Evolutionary conservation across 2,888 invertebrate species (phyloP), one percentile per base, ranked within the genome.

Genomic region (Gerosis bhagava): DNA sequence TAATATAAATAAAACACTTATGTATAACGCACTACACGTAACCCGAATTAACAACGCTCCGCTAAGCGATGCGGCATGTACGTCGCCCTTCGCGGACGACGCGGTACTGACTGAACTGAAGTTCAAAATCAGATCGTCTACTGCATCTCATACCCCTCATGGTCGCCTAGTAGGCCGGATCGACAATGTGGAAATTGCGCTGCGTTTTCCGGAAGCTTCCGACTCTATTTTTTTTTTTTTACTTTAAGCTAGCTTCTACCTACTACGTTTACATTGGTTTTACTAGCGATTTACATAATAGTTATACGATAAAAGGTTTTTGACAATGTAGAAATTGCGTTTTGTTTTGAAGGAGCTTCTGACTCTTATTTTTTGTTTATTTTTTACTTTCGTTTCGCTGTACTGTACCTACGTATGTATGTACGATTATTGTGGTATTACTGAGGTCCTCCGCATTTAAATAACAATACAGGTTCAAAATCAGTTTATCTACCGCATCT

Each of bases 41-140:
- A 50, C 46, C 55, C 55, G 52, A 52, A n/a, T n/a, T n/a, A n/a
- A n/a, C n/a, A 51, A 51, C 53, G 32, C 43, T 54, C 47, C 49
- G 51, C 39, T 19, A 34, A n/a, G n/a, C 47, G 43, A 44, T 34
- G 22, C 37, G 42, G 59, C 57, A 73, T 83, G 73, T 75, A 70
- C 74, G 70, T 59, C 68, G 53, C 67, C 68, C 63, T 55, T 65
- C 68, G 67, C 73, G 73, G 63, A 62, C 69, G 68, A 65, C 77
- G 77, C 79, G 80, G 62, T 72, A n/a, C n/a, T n/a, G n/a, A 88
- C 87, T 84, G 76, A 60, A 56, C 68, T 66, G 72, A 72, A 73
- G 51, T 71, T 66, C 65, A 65, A 5, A 19, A 3, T 53, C 37
- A 51, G 49, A 45, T 49, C 50, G 70, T 59, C 71, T 56, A 67